Conservation (phyloP, 2,113 vertebrate species). For the Oreochromis tanganicae region DNA sequence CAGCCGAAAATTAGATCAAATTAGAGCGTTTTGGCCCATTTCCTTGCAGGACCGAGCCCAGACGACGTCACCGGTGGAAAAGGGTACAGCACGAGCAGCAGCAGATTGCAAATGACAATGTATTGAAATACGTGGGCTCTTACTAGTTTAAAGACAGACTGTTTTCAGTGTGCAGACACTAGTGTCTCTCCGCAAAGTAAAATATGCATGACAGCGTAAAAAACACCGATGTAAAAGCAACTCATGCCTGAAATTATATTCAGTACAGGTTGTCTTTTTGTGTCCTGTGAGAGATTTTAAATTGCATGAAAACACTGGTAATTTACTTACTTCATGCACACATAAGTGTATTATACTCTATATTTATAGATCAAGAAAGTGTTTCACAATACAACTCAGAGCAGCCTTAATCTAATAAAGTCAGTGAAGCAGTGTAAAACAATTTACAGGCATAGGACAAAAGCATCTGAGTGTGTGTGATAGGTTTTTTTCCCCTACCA, state of each 20-base stretch:
- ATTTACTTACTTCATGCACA: not conserved
- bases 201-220: constrained; percentile 4
- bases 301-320: not conserved
- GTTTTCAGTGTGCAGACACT: not conserved
- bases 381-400: not conserved
- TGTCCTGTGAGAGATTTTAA: not conserved
- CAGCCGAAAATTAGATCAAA: not conserved
- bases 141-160: not conserved
- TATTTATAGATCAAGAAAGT: constrained; percentile 16
- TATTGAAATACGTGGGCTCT: not conserved
- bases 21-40: not conserved
- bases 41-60: not conserved
- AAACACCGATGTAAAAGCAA: not conserved
- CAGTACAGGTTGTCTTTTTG: not conserved
- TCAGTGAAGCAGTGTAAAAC: not conserved
- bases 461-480: not conserved
- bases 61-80: not conserved
- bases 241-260: not conserved
- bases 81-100: not conserved
- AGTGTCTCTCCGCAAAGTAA: not conserved
- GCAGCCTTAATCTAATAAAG: constrained; percentile 4
- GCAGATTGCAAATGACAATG: not conserved
- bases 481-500: not conserved
- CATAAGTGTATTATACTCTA: not conserved
- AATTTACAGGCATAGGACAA: not conserved